A percentile compares a stretch with the other conserved stretches of the same genome.
Evolutionary conservation across 2,888 invertebrate species (phyloP).

Genomic region (Biston stratarius): DNA sequence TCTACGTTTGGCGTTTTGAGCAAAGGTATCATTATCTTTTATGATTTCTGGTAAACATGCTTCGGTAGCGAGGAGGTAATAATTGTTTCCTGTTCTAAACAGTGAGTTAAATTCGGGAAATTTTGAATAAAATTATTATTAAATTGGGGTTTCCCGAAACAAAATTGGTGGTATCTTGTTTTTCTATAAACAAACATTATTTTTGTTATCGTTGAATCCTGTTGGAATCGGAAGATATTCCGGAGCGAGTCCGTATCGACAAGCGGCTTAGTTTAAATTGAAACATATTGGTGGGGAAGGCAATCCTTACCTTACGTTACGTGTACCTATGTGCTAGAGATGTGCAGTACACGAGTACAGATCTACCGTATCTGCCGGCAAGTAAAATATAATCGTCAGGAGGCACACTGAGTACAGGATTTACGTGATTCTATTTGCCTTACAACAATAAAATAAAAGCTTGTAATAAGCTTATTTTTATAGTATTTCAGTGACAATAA

Average conservation of each 20-base stretch:
- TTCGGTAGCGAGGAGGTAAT: conserved; percentile 33
- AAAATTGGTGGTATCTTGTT: conserved; percentile 5
- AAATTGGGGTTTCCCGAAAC: background rate
- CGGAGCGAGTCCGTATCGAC: conserved; percentile 74
- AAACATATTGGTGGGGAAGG: conserved; percentile 80
- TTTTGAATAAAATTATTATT: background rate
- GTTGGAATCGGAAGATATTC: conserved; percentile 73
- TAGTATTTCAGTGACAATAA: no score
- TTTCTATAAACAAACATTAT: conserved; percentile 54
- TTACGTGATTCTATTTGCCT: background rate
- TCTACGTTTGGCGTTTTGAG: conserved; percentile 14
- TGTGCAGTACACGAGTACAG: conserved; percentile 20
- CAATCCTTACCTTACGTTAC: conserved; percentile 69
- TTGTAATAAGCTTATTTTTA: no score
- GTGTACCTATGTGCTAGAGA: conserved; percentile 36
- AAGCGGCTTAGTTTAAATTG: conserved; percentile 84
- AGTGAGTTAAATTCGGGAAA: conserved; percentile 26
- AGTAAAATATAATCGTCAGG: background rate
- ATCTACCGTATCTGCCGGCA: conserved; percentile 1
- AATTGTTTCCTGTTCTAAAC: conserved; percentile 39
- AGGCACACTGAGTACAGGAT: no score
- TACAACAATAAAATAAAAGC: no score
- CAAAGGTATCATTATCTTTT: conserved; percentile 43
- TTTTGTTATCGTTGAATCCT: conserved; percentile 66
- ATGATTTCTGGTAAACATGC: conserved; percentile 32